These are phyloP conservation scores for Sebastes diploproa DNA, from an alignment of 2,797 vertebrate species.

Conservation along the genomic window DNA sequence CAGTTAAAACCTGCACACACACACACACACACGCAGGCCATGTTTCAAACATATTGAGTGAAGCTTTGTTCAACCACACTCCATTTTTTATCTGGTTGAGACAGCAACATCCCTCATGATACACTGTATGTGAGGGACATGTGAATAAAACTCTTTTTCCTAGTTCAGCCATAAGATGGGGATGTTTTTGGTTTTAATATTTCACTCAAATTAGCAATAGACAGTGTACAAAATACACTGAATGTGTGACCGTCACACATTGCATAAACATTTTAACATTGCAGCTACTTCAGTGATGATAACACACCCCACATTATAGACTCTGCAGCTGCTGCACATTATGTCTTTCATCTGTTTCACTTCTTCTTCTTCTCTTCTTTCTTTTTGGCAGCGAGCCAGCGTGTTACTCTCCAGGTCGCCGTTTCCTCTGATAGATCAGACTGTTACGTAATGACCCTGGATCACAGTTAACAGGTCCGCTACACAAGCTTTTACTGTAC, in stretches of 20 bases:
- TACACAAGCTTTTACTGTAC: not conserved
- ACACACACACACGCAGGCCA: not conserved
- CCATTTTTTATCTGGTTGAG: not conserved
- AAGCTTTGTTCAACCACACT: not conserved
- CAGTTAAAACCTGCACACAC: constrained; percentile 78
- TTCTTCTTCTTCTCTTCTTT: not conserved
- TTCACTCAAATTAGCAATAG: no score
- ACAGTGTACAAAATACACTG: not conserved
- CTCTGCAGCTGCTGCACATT: not conserved
- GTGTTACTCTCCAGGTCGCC: not conserved
- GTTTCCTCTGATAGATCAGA: not conserved
- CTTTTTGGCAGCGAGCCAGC: not conserved
- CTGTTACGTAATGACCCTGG: not conserved
- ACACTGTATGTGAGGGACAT: not conserved
- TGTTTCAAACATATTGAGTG: no score
- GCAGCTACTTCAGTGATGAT: not conserved
- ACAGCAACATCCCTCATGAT: not conserved
- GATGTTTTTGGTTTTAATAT: not conserved
- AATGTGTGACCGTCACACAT: not conserved
- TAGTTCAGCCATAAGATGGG: not conserved
- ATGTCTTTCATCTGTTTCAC: not conserved
- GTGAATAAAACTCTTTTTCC: not conserved
- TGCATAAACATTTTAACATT: not conserved
- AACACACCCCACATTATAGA: not conserved
- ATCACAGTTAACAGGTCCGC: not conserved